Percentiles rank a stretch among this genome's conserved stretches.
Conservation (phyloP, 2,888 invertebrate species). For the Cryptophagus acutangulus region DNA sequence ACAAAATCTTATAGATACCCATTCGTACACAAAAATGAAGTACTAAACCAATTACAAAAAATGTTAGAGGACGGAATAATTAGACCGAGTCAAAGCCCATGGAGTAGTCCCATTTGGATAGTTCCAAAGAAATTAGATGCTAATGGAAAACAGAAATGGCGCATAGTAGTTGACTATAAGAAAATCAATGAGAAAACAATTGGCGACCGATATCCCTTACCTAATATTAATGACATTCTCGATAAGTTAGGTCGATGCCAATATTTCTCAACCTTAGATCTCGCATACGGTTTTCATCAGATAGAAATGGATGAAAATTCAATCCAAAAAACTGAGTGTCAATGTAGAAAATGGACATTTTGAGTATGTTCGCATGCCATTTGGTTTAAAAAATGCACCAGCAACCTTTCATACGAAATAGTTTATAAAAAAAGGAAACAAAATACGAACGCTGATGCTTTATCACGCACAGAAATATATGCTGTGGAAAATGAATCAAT, state of each 20-base stretch:
- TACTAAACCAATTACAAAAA: conserved; percentile 17
- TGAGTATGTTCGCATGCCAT: conserved; percentile 5
- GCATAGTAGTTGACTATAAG: conserved; percentile 9
- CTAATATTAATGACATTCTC: background rate
- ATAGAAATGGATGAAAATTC: conserved; percentile 3
- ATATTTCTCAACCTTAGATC: background rate
- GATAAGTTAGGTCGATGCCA: background rate
- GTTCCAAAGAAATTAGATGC: background rate
- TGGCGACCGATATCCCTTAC: conserved; percentile 4
- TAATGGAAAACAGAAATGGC: conserved; percentile 5
- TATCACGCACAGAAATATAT: too few relatives aligned
- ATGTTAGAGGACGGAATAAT: conserved; percentile 20
- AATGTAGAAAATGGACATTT: conserved; percentile 4
- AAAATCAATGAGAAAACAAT: too few relatives aligned
- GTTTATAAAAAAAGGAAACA: too few relatives aligned
- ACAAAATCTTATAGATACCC: conserved; percentile 22
- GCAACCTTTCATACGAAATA: conserved; percentile 3
- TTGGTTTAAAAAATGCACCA: background rate
- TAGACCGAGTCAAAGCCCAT: conserved; percentile 12
- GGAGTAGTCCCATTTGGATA: conserved; percentile 9
- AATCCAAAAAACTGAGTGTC: conserved; percentile 5
- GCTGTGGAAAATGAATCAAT: too few relatives aligned
- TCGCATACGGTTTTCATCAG: conserved; percentile 1
- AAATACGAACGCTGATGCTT: too few relatives aligned
- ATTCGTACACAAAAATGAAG: conserved; percentile 18